Evolutionary conservation across 2,888 invertebrate species (phyloP).

Genomic region (Brachynemurus nebulosus): DNA sequence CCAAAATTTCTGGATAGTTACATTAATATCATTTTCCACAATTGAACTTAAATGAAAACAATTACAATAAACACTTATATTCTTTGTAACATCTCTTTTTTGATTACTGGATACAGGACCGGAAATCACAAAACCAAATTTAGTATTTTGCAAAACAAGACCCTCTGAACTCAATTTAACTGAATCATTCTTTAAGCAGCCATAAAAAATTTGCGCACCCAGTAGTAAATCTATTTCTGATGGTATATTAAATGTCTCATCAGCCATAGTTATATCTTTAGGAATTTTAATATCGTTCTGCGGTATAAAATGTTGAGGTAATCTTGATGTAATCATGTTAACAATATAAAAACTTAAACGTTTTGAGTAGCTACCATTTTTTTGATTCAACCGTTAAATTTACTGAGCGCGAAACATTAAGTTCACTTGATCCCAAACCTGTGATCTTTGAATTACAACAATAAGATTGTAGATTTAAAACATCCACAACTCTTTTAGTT

Average conservation of each 20-base stretch:
- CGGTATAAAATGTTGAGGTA: background rate
- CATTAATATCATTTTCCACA: background rate
- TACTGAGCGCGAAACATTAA: background rate
- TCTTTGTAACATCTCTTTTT: background rate
- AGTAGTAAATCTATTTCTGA: background rate
- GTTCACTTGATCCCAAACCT: background rate
- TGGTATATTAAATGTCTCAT: slow-evolving; percentile 1
- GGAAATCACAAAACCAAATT: background rate
- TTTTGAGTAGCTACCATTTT: background rate
- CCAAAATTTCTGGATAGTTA: background rate
- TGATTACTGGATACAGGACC: background rate
- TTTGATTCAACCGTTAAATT: background rate
- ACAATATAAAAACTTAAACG: background rate
- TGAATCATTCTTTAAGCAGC: background rate
- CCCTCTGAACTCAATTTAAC: background rate
- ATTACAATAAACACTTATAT: background rate
- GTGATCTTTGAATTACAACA: background rate
- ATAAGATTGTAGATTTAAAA: background rate
- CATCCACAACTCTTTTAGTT: background rate
- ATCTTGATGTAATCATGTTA: background rate
- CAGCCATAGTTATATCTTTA: background rate
- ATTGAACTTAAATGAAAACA: background rate
- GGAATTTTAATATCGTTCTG: background rate
- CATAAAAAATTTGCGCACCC: background rate
- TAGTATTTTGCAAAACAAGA: background rate